Percentiles rank a stretch among this genome's conserved stretches.
Evolutionary conservation across 1,140 invertebrate genomes (phyloP).

Genomic region (Brachystomella parvula): DNA sequence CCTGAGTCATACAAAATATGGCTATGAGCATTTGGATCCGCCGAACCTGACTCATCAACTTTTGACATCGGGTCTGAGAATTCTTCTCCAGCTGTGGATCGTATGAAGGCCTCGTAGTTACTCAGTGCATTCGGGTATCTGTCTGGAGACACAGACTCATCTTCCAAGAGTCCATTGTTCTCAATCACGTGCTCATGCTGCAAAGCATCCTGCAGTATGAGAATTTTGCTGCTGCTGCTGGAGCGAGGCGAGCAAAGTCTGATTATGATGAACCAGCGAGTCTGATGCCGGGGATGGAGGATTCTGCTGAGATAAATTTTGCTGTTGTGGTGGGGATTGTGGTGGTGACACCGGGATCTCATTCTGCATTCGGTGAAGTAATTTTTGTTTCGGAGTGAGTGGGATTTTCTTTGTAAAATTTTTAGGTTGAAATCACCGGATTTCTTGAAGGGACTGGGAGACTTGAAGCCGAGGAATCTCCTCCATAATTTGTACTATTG

Average conservation of each 20-base stretch:
- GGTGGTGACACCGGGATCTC: constrained; percentile 23
- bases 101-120: constrained; percentile 8
- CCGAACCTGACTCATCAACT: neutral
- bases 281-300: neutral
- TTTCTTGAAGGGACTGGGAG: constrained; percentile 1
- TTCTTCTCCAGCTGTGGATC: neutral
- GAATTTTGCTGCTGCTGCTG: constrained; percentile 15
- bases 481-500: neutral
- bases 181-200: neutral
- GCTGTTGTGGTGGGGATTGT: neutral
- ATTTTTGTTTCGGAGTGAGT: constrained; percentile 36
- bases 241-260: neutral
- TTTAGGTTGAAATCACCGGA: constrained; percentile 5
- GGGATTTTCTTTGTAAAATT: constrained; percentile 33
- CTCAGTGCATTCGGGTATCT: neutral
- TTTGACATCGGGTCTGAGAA: neutral
- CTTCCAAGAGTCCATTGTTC: neutral
- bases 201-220: neutral
- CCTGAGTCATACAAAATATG: constrained; percentile 24
- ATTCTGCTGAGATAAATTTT: neutral
- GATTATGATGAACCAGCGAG: constrained; percentile 1
- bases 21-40: neutral
- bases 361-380: constrained; percentile 35
- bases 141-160: neutral
- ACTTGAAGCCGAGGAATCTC: neutral